phyloP scores from a whole-genome alignment of 2,113 vertebrate species.

The Hiodon tergisus region DNA sequence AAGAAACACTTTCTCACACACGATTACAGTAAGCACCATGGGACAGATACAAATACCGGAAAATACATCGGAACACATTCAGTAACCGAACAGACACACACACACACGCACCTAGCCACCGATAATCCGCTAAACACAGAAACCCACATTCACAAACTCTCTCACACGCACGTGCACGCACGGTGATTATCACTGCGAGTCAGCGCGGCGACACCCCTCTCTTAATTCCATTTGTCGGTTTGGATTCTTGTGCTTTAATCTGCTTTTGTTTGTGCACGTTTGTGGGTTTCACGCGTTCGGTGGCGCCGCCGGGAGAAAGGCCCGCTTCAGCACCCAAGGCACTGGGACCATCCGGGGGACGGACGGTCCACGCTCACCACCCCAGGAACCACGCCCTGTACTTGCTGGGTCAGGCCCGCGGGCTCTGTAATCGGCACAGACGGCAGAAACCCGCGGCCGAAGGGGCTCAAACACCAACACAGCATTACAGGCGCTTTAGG shows the following conservation, averaged over 20 bases:
- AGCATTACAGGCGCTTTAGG: conserved; percentile 72
- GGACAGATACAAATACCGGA: too few relatives aligned
- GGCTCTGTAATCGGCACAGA: conserved; percentile 63
- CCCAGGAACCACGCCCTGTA: conserved; percentile 43
- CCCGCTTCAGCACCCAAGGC: not conserved
- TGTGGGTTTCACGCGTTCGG: conserved; percentile 43
- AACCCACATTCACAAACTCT: not conserved
- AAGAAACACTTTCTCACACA: too few relatives aligned
- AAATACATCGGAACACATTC: too few relatives aligned
- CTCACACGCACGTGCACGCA: conserved; percentile 42
- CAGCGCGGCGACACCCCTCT: conserved; percentile 66
- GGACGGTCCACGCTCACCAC: conserved; percentile 37
- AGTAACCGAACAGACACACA: conserved; percentile 21
- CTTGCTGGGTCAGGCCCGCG: conserved; percentile 56
- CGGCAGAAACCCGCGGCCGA: conserved; percentile 59
- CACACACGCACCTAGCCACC: conserved; percentile 16
- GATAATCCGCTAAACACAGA: conserved; percentile 8
- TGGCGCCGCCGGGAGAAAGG: conserved; percentile 47
- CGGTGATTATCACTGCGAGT: conserved; percentile 69
- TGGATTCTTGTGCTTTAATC: conserved; percentile 73
- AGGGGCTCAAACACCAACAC: conserved; percentile 63
- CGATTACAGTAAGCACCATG: too few relatives aligned
- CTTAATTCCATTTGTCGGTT: conserved; percentile 73
- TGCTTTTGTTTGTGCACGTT: conserved; percentile 69
- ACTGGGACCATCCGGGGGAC: not conserved